Base-by-base conservation (phyloP, 2,797 vertebrate genomes). In the Oryzias sinensis region DNA sequence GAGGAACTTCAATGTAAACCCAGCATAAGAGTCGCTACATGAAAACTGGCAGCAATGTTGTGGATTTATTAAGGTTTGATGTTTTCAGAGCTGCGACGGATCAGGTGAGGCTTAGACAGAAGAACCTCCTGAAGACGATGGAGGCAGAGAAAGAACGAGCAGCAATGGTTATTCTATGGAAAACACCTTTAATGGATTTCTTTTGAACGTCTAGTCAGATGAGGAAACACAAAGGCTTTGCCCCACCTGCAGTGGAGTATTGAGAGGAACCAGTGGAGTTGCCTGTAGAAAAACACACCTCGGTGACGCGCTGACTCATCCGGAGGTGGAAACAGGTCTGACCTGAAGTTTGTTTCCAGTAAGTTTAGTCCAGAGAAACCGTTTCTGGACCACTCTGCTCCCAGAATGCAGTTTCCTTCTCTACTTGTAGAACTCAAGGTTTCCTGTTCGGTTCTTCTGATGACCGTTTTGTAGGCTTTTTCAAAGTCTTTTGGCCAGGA, bases 361-460 rank as follows among this genome's bases (percentile, higher is more conserved):
- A 74, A 70, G 80, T 67, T 73, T 72, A 77, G 70, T 80, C 77
- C 62, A 70, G 72, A 77, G 50, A 72, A 75, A 76, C 72, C 60
- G 65, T 76, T 59, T 80, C 69, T 70, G 41, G 66, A 79, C 56
- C 47, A 48, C 17, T 43, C 14, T 45, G 43, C 22, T 14, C 1
- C 15, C 18, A 6, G 14, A 25, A 43, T 25, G 37, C 6, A 13
- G 0, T 6, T 44, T 42, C 1, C 43, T 54, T 84, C 68, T 92
- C 80, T 93, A 93, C 63, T 97, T 97, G 91, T 97, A 98, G 89
- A 98, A 98, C 69, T 97, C 96, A n/a, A n/a, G n/a, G n/a, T n/a
- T 70, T 97, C 96, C 79, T 98, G 96, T 70, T 97, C 96, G 0
- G 0, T 97, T 96, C 82, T 96, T 97, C 80, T 96, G 89, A 97